Evolutionary conservation across 2,888 invertebrate species (phyloP).

Genomic region (Drosophila nr. medialis): DNA sequence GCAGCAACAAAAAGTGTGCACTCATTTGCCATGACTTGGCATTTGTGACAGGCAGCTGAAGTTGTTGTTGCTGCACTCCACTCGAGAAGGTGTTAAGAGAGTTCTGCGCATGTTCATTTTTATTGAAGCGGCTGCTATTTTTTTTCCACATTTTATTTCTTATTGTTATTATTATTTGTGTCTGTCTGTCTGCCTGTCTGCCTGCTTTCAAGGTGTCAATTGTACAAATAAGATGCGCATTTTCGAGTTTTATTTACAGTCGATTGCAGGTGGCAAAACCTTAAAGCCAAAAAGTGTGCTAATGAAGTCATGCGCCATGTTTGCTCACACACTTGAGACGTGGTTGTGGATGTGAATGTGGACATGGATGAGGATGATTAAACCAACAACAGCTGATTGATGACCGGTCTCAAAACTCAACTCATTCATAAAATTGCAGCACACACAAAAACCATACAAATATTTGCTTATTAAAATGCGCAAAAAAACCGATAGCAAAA

Average conservation of each 20-base stretch:
- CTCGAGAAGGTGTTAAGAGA: constrained; percentile 75
- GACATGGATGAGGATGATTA: constrained; percentile 28
- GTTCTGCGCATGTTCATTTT: constrained; percentile 68
- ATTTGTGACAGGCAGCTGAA: constrained; percentile 74
- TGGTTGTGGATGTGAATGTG: not conserved
- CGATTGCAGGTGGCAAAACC: constrained; percentile 49
- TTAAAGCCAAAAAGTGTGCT: constrained; percentile 60
- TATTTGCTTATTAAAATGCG: constrained; percentile 77
- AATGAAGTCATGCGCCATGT: constrained; percentile 71
- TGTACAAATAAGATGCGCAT: constrained; percentile 69
- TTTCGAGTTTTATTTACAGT: constrained; percentile 45
- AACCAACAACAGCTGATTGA: constrained; percentile 73
- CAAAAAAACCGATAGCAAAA: constrained; percentile 23
- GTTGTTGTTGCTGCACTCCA: constrained; percentile 56
- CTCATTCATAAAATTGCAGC: constrained; percentile 66
- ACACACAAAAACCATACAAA: constrained; percentile 49
- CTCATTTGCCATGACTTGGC: constrained; percentile 80
- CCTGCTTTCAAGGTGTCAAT: constrained; percentile 65
- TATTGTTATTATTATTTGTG: constrained; percentile 35
- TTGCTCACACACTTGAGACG: constrained; percentile 59
- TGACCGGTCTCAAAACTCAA: constrained; percentile 35
- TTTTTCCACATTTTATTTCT: constrained; percentile 32
- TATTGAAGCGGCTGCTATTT: constrained; percentile 54
- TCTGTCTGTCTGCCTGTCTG: not conserved
- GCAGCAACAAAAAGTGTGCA: constrained; percentile 53